Evolutionary conservation across 2,113 vertebrate genomes (phyloP), one percentile per base, ranked within the genome.

Genomic region (Genyomyrus donnyi): DNA sequence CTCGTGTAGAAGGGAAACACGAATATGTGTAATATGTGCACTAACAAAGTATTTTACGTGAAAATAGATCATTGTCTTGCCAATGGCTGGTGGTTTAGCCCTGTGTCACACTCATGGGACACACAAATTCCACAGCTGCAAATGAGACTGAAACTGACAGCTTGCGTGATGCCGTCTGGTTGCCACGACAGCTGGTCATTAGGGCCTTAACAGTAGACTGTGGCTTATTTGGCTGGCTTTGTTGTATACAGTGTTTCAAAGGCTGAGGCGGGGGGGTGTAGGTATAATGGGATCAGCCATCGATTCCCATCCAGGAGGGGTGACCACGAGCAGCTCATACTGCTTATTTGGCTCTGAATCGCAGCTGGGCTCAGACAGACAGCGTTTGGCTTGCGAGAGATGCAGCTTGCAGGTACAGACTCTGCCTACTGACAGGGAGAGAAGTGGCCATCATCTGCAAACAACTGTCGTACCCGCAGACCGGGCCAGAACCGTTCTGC

Each of bases 121-220:
- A 89, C 91, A 89, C 74, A 85, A 35, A 92, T 90, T 90, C 94
- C 92, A 92, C 93, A 93, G 92, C 91, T 89, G 94, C 94, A 95
- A 94, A 95, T 95, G 93, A 94, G 93, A 94, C 92, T 95, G 94
- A 95, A 95, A 95, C 93, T 93, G 92, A 94, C 93, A 95, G 91
- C 90, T 94, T 90, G 89, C 91, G 93, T 94, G 94, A 94, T 91
- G 92, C 93, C 91, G 93, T 94, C 89, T 91, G 91, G 94, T 95
- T 95, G 94, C 93, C 93, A 96, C 95, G 94, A 93, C 94, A 93
- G 91, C 93, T 89, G 45, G 92, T 93, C 93, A 95, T 94, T 92
- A 92, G 90, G 86, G 87, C 89, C 89, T 91, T 91, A 91, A 93
- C 87, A 88, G 90, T 89, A 58, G 86, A 86, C 85, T 93, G 91